phyloP scores from a whole-genome alignment of 2,797 vertebrate species.

The Rhynchonycteris naso region DNA sequence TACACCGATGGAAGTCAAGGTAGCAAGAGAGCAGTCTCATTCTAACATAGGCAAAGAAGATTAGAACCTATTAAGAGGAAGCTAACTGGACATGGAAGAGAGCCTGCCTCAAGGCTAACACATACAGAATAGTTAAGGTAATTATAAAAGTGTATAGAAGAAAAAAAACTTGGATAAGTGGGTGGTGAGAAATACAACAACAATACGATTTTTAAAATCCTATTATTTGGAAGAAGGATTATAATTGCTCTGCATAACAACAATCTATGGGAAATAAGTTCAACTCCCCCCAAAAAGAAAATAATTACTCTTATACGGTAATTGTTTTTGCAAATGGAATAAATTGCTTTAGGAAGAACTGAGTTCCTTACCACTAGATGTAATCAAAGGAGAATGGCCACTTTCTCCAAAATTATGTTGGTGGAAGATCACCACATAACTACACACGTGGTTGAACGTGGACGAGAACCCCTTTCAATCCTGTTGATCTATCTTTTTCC shows the following conservation, averaged over 20 bases:
- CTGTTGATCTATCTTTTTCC: conserved; percentile 41
- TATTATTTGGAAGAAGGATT: conserved; percentile 8
- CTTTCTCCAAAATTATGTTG: not conserved
- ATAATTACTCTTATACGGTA: not conserved
- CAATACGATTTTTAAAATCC: not conserved
- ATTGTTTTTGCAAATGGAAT: not conserved
- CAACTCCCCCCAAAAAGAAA: not conserved
- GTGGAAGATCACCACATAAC: not conserved
- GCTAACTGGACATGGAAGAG: not conserved
- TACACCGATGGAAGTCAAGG: not conserved
- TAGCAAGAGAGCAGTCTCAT: fast-evolving
- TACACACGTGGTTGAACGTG: not conserved
- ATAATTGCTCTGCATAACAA: not conserved
- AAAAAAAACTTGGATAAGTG: not conserved
- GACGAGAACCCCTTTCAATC: not conserved
- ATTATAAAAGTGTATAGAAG: conserved; percentile 21
- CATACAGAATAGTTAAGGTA: not conserved
- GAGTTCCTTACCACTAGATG: not conserved
- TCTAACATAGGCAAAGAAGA: not conserved
- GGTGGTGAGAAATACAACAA: not conserved
- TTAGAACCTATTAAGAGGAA: not conserved
- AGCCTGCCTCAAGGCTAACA: not conserved
- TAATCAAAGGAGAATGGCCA: not conserved
- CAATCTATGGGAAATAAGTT: not conserved
- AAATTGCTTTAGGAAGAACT: not conserved